Evolutionary conservation across 1,140 invertebrate species (phyloP), one percentile per base, ranked within the genome.

Genomic region (Bombus turneri): DNA sequence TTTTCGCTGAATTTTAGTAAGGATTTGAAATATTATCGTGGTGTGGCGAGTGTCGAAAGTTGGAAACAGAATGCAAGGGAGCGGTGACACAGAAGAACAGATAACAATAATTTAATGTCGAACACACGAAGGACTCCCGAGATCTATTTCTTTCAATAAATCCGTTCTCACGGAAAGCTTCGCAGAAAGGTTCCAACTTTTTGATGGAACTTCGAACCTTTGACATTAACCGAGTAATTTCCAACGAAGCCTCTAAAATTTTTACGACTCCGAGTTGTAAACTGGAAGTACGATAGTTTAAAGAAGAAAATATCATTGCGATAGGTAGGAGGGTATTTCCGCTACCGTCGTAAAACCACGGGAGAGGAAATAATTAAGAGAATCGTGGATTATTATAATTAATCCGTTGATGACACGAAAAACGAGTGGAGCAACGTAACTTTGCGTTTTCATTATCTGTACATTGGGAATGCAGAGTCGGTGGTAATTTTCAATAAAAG

Each of bases 61-160:
- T 43, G 22, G 2, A 43, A 74, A 47, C 8, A 25, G 41, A 43
- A 76, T 53, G 59, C 59, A 47, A 83, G 43, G 12, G 13, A 39
- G 59, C n/a, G 5, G 43, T 37, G 72, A 39, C 22, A 53, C 41
- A 64, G 34, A 47, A 57, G 47, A 69, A 47, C 37, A 53, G 64
- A 59, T 64, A 78, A 57, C 18, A 37, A 39, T 79, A 43, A 84
- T 79, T 84, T 79, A 84, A 84, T 79, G 66, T 41, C 47, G 39
- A 34, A 18, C 37, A 3, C 13, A 34, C 22, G 31, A 68, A 69
- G 25, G 28, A 37, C 39, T 39, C 18, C 9, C 13, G 75, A 78
- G 74, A 34, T 71, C 47, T 66, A 71, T 84, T 69, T 78, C 82
- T 71, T 78, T 83, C 81, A 76, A 77, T 68, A 69, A 57, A 77